Base-by-base conservation (phyloP, 2,113 vertebrate genomes). In the Piprites chloris region DNA sequence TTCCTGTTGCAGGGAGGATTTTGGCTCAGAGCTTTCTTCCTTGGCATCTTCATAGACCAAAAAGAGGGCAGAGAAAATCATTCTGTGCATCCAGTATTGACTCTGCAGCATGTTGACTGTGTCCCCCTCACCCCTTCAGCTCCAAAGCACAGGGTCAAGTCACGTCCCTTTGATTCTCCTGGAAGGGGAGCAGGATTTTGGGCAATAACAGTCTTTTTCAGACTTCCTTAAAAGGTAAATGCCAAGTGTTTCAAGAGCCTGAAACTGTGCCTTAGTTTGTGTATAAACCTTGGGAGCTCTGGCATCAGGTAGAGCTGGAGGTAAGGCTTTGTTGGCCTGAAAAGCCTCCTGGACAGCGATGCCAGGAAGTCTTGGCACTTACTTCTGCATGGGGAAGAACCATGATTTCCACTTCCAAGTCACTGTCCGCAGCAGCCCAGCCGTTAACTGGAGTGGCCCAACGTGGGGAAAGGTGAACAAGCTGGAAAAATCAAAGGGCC, bases 201-300 rank as follows among this genome's bases (percentile, higher is more conserved):
- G 79, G 87, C 90, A 77, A 41, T 11, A 77, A 74, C 35, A 66
- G 35, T 46, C 49, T 50, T 66, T 55, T 24, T 44, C 82, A 93
- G 79, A 46, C 88, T 92, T 83, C 83, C 90, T 90, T 84, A 27
- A 81, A 88, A 93, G 47, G 68, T 24, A 20, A 77, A 55, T 71
- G 89, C 76, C 76, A 93, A 89, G 72, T 53, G 53, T 58, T 91
- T 85, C 78, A 92, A 76, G 89, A 89, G 66, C 67, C 87, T 91
- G 67, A 91, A 95, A 32, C 2, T 24, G 71, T 22, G 3, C 65
- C 50, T 73, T 82, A 35, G 73, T 83, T 95, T 68, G 30, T 73
- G 12, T 69, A 24, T 71, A 87, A 95, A 63, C 85, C 44, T 58
- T 61, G 55, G 53, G 92, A 67, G 78, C 91, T 80, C 71, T 93